phyloP scores from a whole-genome alignment of 1,140 invertebrate genomes.

The Augochlora pura region DNA sequence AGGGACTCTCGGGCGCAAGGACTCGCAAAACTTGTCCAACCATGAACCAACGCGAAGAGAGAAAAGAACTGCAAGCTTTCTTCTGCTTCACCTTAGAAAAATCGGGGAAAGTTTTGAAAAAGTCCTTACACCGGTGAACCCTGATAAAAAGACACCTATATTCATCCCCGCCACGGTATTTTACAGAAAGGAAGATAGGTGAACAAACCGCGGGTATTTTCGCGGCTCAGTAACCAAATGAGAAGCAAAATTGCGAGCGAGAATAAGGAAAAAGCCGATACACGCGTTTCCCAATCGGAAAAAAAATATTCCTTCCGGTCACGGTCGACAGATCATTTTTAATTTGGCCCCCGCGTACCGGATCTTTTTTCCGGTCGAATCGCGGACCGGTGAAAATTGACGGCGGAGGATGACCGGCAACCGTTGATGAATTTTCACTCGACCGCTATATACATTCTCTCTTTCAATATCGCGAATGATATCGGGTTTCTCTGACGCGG shows the following conservation, averaged over 20 bases:
- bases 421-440: constrained; percentile 18
- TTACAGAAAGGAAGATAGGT: background rate
- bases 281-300: background rate
- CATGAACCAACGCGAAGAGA: too few species aligned
- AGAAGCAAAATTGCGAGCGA: background rate
- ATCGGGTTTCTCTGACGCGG: background rate
- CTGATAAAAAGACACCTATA: too few species aligned
- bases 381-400: background rate
- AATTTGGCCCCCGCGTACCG: background rate
- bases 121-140: too few species aligned
- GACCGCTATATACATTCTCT: constrained; percentile 8
- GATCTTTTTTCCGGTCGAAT: constrained; percentile 19
- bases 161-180: too few species aligned
- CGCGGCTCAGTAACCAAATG: background rate
- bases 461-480: constrained; percentile 19
- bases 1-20: too few species aligned
- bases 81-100: too few species aligned
- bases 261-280: background rate
- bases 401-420: constrained; percentile 21
- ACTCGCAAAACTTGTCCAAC: too few species aligned
- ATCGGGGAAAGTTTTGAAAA: too few species aligned
- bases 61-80: too few species aligned
- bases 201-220: background rate
- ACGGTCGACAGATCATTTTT: constrained; percentile 1
- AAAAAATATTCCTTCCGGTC: background rate